Percentiles rank a stretch among this genome's conserved stretches.
phyloP scores from a whole-genome alignment of 2,113 vertebrate species.

The Cathartes aura region DNA sequence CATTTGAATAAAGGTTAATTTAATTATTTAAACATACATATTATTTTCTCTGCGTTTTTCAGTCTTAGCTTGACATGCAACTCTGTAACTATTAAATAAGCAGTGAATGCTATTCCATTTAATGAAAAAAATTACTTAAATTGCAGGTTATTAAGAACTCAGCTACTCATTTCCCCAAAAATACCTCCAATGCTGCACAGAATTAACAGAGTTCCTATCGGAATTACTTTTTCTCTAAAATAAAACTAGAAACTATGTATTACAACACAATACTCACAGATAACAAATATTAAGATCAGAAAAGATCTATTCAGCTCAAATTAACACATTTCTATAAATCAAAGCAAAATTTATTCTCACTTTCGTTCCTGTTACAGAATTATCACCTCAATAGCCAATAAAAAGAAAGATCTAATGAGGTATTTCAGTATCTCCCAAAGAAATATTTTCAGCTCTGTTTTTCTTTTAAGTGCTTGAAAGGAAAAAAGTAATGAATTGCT shows the following conservation, averaged over 20 bases:
- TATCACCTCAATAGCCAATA: conserved; percentile 55
- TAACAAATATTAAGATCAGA: conserved; percentile 22
- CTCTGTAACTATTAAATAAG: neutral
- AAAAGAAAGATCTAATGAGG: conserved; percentile 54
- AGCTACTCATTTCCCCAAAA: neutral
- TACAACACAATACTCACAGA: conserved; percentile 9
- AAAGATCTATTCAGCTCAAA: conserved; percentile 34
- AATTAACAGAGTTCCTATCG: neutral
- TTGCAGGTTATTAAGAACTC: neutral
- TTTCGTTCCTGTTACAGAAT: conserved; percentile 37
- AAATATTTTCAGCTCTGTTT: conserved; percentile 51
- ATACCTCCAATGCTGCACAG: neutral
- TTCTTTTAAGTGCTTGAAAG: conserved; percentile 55
- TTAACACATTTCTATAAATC: conserved; percentile 61
- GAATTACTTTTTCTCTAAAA: neutral
- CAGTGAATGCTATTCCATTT: neutral
- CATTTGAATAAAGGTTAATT: neutral
- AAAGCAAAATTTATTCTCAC: conserved; percentile 49
- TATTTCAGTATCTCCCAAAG: conserved; percentile 52
- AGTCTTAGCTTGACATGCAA: neutral
- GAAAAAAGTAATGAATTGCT: conserved; percentile 41
- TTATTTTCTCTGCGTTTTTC: neutral
- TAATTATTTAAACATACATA: neutral
- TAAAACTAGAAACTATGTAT: conserved; percentile 43
- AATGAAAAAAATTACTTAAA: neutral